Evolutionary conservation across 2,113 vertebrate species (phyloP), one percentile per base, ranked within the genome.

Genomic region (Nettapus auritus): DNA sequence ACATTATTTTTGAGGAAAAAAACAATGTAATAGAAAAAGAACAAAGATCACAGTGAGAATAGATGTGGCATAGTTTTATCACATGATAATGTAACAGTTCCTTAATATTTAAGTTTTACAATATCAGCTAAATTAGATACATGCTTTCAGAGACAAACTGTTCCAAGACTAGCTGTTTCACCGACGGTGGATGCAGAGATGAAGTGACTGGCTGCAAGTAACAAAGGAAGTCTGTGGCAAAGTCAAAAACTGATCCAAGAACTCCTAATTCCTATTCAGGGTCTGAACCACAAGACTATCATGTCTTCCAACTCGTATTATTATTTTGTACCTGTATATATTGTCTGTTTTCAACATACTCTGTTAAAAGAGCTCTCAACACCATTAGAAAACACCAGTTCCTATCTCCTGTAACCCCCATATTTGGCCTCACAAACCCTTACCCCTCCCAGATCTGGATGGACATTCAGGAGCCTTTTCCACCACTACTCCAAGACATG

Each of bases 21-120:
- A 89, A 60, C 34, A 73, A 82, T 1, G 6, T 33, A 71, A 52
- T 3, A 81, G n/a, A n/a, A 73, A 40, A 89, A 88, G 74, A 93
- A 80, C 21, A 88, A 91, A 94, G 71, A 59, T 88, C 82, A 85
- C 40, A 42, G 38, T 55, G 64, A 89, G 79, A 92, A 79, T 11
- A 44, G 25, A 88, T 11, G 64, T 55, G 52, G 68, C 20, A 12
- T 31, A 29, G 67, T 38, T 91, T 91, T 91, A 60, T 70, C 70
- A 71, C 38, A 36, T 0, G 13, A 81, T 78, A 94, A 90, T 33
- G n/a, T 57, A 94, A 67, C 26, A 60, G 68, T 88, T 81, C 75
- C 75, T 88, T 90, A 93, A 88, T 75, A 93, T 90, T 89, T 90
- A 94, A 77, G 59, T 93, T 91, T 19, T 28, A 67, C 33, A 95